A percentile compares a stretch with the other conserved stretches of the same genome.
Conservation (phyloP, 2,888 invertebrate species). For the Eristalinus aeneus region DNA sequence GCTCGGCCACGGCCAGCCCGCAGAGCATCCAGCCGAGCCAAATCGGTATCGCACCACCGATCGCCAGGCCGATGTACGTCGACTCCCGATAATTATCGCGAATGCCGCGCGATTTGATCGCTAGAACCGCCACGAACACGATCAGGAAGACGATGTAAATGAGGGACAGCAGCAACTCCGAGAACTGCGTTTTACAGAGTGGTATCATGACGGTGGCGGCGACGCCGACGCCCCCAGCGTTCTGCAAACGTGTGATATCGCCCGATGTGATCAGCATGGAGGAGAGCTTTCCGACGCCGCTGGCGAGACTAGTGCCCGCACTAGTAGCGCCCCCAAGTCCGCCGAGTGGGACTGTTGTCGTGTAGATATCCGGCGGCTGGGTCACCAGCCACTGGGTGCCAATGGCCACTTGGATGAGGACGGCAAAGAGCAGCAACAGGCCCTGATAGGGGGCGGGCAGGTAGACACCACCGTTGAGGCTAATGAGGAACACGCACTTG, state of each 20-base stretch:
- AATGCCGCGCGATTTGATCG: constrained; percentile 92
- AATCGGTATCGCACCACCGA: constrained; percentile 92
- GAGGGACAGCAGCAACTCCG: constrained; percentile 88
- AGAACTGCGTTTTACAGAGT: constrained; percentile 86
- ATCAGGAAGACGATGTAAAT: constrained; percentile 93
- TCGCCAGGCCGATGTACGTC: constrained; percentile 93
- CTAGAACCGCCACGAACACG: constrained; percentile 91
- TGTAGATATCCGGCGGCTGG: constrained; percentile 85
- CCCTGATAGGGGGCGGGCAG: constrained; percentile 96
- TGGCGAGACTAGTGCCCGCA: constrained; percentile 66
- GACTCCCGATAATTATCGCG: constrained; percentile 97
- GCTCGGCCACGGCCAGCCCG: constrained; percentile 89
- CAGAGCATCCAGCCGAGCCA: constrained; percentile 93
- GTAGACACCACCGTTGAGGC: constrained; percentile 94
- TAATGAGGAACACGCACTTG: constrained; percentile 95
- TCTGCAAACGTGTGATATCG: constrained; percentile 74
- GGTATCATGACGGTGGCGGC: constrained; percentile 79
- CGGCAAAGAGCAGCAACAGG: constrained; percentile 92
- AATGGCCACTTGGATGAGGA: constrained; percentile 93
- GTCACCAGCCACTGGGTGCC: constrained; percentile 92
- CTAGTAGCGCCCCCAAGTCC: constrained; percentile 73
- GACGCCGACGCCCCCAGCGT: background rate
- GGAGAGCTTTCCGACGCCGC: constrained; percentile 47
- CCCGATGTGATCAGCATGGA: constrained; percentile 72
- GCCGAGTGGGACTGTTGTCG: constrained; percentile 79